Conservation (phyloP, 2,888 invertebrate species). For the Stenodera caucasica region DNA sequence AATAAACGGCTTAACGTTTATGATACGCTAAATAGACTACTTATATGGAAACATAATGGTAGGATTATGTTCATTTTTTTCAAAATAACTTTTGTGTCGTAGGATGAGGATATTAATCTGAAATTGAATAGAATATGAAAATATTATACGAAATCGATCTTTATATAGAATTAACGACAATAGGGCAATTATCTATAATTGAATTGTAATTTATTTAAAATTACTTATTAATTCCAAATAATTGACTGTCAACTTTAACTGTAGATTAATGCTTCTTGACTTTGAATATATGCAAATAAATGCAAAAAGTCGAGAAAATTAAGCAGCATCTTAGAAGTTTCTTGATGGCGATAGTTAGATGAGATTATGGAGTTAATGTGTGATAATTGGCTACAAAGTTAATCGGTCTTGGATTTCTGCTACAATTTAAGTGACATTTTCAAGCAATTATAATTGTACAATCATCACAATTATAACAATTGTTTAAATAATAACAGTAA, state of each 20-base stretch:
- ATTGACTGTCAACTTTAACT: constrained; percentile 10
- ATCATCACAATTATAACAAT: not conserved
- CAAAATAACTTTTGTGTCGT: constrained; percentile 9
- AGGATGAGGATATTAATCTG: constrained; percentile 10
- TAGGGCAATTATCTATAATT: too few species aligned
- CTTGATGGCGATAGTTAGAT: constrained; percentile 20
- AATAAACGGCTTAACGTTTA: constrained; percentile 9
- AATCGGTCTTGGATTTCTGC: constrained; percentile 14
- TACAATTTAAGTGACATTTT: constrained; percentile 13
- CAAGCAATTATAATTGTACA: not conserved
- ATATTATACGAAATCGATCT: not conserved
- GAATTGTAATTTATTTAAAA: constrained; percentile 7
- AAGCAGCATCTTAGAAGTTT: constrained; percentile 19
- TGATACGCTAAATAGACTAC: constrained; percentile 13
- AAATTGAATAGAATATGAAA: not conserved
- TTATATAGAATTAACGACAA: too few species aligned
- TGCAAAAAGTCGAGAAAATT: constrained; percentile 12
- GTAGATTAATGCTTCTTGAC: constrained; percentile 5
- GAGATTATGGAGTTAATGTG: constrained; percentile 26
- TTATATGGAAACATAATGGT: constrained; percentile 18
- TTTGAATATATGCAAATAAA: constrained; percentile 16
- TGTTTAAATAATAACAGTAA: too few species aligned
- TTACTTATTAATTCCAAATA: constrained; percentile 11
- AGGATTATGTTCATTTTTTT: constrained; percentile 18
- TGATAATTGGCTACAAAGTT: constrained; percentile 26